Percentiles rank a stretch among this genome's conserved stretches.
These are phyloP conservation scores for Pandion haliaetus DNA, from an alignment of 2,113 vertebrate species.

Conservation along the genomic window DNA sequence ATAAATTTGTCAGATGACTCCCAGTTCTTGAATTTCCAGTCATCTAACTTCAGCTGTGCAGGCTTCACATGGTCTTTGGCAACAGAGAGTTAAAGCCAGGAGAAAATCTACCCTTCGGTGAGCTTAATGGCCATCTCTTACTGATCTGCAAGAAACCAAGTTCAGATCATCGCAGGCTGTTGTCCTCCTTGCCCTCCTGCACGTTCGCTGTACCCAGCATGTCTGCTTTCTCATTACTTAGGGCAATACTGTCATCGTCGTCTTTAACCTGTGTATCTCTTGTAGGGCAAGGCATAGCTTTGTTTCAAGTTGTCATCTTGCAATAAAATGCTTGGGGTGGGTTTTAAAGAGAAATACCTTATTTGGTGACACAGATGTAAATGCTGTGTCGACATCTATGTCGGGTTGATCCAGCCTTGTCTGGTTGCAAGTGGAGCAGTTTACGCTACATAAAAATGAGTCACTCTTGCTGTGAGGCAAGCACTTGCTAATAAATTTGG, in stretches of 20 bases:
- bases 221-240: background rate
- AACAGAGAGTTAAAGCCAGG: background rate
- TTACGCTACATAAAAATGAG: background rate
- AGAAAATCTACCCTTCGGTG: background rate
- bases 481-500: background rate
- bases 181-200: background rate
- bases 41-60: background rate
- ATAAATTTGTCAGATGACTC: background rate
- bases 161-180: background rate
- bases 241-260: fast-evolving
- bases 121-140: background rate
- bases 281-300: background rate
- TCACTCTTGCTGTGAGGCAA: background rate
- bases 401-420: background rate
- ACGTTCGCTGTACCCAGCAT: fast-evolving
- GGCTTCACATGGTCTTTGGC: background rate
- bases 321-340: background rate
- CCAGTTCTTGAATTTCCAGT: background rate
- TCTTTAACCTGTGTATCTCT: background rate
- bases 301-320: background rate
- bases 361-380: background rate
- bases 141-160: background rate
- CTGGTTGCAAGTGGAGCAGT: background rate
- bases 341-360: background rate
- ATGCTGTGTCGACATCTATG: background rate